Percentiles rank a stretch among this genome's conserved stretches.
phyloP scores from a whole-genome alignment of 2,797 vertebrate genomes.

The Molothrus ater region DNA sequence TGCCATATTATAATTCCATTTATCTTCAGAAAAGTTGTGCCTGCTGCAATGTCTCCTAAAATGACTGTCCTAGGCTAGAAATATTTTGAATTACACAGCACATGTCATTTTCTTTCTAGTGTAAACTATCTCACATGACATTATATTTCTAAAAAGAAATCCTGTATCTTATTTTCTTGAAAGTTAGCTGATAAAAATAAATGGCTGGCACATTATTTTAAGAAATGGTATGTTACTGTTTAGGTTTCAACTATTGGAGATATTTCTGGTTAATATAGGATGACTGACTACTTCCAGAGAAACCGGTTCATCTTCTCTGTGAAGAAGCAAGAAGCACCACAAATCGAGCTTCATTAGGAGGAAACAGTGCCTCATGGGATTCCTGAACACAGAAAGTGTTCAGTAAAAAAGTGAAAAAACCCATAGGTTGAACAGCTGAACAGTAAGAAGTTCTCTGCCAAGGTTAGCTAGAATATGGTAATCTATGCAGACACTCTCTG shows the following conservation, averaged over 20 bases:
- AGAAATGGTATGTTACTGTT: neutral
- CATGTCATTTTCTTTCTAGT: neutral
- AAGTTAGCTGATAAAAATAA: neutral
- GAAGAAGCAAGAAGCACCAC: neutral
- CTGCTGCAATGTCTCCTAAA: neutral
- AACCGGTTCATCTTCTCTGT: neutral
- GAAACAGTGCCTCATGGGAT: neutral
- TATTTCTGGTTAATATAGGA: neutral
- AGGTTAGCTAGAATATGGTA: neutral
- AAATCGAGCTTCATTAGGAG: neutral
- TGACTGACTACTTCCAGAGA: neutral
- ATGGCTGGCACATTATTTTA: neutral
- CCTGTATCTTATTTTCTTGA: neutral
- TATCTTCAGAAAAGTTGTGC: neutral
- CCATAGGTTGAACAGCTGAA: neutral
- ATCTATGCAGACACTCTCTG: neutral
- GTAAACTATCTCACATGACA: neutral
- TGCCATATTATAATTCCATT: neutral
- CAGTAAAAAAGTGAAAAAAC: neutral
- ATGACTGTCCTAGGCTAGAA: neutral
- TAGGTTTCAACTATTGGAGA: neutral
- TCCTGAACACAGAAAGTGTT: neutral
- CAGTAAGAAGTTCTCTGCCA: neutral
- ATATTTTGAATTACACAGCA: rapidly evolving
- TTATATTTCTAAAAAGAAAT: neutral